phyloP scores from a whole-genome alignment of 2,113 vertebrate genomes.

The Ophiodon elongatus region DNA sequence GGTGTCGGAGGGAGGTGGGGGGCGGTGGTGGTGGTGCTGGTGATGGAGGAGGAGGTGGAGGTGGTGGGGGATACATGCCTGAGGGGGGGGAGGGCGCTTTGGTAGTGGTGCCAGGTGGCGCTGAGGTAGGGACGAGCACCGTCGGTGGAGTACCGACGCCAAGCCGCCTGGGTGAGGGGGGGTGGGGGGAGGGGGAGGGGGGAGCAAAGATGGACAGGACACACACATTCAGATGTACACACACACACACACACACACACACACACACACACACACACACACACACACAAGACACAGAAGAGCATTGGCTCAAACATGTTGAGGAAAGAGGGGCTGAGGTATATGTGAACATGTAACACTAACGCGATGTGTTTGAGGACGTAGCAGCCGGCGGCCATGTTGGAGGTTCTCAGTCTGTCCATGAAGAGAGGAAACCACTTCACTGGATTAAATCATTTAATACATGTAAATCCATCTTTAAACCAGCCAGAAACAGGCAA shows the following conservation, averaged over 20 bases:
- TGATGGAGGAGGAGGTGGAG: slow-evolving; percentile 50
- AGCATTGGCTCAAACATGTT: too few relatives aligned
- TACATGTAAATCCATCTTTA: not conserved
- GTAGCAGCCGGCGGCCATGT: slow-evolving; percentile 51
- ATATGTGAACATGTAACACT: slow-evolving; percentile 41
- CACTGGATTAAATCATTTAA: not conserved
- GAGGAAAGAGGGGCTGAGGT: slow-evolving; percentile 37
- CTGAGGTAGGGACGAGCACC: slow-evolving; percentile 87
- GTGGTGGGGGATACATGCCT: slow-evolving; percentile 88
- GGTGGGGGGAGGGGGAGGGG: slow-evolving; percentile 78
- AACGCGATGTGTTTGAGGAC: not conserved
- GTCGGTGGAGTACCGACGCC: slow-evolving; percentile 91
- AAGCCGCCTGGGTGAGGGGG: slow-evolving; percentile 87
- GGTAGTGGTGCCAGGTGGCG: slow-evolving; percentile 90
- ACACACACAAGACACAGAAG: slow-evolving; percentile 58
- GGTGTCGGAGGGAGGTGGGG: slow-evolving; percentile 22
- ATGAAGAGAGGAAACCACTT: not conserved
- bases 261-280: too few relatives aligned
- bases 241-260: slow-evolving; percentile 35
- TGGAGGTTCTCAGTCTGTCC: not conserved
- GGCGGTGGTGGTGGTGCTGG: slow-evolving; percentile 2
- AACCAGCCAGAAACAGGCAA: too few relatives aligned
- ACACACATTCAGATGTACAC: slow-evolving; percentile 31
- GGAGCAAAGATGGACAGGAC: slow-evolving; percentile 65
- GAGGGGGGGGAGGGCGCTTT: slow-evolving; percentile 88